Percentiles rank a stretch among this genome's conserved stretches.
Conservation (phyloP, 2,888 invertebrate genomes). For the Sesia bembeciformis region DNA sequence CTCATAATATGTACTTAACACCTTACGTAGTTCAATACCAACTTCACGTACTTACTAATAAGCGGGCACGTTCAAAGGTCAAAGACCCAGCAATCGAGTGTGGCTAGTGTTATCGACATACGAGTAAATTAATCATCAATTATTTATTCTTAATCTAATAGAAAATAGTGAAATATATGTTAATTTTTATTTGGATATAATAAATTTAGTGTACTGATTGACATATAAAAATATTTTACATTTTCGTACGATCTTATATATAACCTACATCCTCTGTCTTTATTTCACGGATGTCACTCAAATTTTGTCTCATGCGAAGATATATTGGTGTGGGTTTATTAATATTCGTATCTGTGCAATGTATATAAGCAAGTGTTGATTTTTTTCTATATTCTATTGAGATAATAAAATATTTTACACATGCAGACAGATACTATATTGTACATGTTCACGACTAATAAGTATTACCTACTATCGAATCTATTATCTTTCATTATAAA, state of each 20-base stretch:
- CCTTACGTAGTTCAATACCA: too few species aligned
- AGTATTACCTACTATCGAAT: not conserved
- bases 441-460: not conserved
- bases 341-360: constrained; percentile 30
- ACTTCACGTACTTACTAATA: too few species aligned
- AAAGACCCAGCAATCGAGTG: too few species aligned
- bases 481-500: not conserved
- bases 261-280: not conserved
- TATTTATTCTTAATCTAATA: too few species aligned
- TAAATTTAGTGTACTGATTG: not conserved
- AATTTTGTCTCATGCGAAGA: not conserved
- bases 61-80: too few species aligned
- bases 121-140: too few species aligned
- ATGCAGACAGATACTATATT: constrained; percentile 3
- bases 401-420: constrained; percentile 1
- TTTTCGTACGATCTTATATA: not conserved
- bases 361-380: constrained; percentile 36
- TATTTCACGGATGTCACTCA: not conserved
- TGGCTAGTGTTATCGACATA: too few species aligned
- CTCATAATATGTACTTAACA: too few species aligned
- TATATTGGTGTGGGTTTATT: not conserved
- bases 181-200: too few species aligned
- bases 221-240: not conserved
- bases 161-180: too few species aligned
- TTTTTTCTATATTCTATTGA: constrained; percentile 32